A percentile compares a stretch with the other conserved stretches of the same genome.
These are phyloP conservation scores for Oscheius sp. DNA, from an alignment of 2,888 invertebrate genomes.

Conservation along the genomic window DNA sequence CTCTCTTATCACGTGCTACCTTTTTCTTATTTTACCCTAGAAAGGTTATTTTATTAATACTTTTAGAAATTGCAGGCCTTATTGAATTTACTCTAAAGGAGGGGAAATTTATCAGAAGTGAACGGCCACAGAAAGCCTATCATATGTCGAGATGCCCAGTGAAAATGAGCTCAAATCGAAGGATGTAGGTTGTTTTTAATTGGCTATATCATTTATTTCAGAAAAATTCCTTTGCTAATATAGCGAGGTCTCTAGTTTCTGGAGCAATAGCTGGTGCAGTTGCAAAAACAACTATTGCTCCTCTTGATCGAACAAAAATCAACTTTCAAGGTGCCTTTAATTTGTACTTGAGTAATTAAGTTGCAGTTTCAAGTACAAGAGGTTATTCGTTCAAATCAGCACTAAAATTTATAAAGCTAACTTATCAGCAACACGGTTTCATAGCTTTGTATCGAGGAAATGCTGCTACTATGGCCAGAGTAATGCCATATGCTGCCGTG, in stretches of 20 bases:
- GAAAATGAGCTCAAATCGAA: too few relatives aligned
- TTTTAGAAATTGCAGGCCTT: too few relatives aligned
- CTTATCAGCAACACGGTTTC: constrained; percentile 82
- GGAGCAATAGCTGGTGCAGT: constrained; percentile 91
- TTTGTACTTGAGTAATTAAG: constrained; percentile 8
- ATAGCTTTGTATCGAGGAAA: constrained; percentile 85
- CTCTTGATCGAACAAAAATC: constrained; percentile 95
- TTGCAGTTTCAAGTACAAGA: constrained; percentile 70
- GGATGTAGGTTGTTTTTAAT: background rate
- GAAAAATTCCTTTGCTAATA: constrained; percentile 41
- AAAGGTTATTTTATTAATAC: too few relatives aligned
- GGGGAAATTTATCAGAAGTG: too few relatives aligned
- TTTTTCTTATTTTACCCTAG: too few relatives aligned
- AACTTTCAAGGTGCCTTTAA: constrained; percentile 81
- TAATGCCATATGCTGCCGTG: constrained; percentile 94
- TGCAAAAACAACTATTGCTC: constrained; percentile 95
- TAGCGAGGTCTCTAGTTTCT: constrained; percentile 82
- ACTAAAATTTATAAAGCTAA: constrained; percentile 73
- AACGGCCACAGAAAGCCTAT: too few relatives aligned
- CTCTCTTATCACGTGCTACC: too few relatives aligned
- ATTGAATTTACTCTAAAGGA: too few relatives aligned
- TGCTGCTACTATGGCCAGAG: constrained; percentile 95
- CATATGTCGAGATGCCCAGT: too few relatives aligned
- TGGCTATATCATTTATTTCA: constrained; percentile 18
- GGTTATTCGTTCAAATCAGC: constrained; percentile 73